phyloP scores from a whole-genome alignment of 2,113 vertebrate genomes.

The Gallinago media region DNA sequence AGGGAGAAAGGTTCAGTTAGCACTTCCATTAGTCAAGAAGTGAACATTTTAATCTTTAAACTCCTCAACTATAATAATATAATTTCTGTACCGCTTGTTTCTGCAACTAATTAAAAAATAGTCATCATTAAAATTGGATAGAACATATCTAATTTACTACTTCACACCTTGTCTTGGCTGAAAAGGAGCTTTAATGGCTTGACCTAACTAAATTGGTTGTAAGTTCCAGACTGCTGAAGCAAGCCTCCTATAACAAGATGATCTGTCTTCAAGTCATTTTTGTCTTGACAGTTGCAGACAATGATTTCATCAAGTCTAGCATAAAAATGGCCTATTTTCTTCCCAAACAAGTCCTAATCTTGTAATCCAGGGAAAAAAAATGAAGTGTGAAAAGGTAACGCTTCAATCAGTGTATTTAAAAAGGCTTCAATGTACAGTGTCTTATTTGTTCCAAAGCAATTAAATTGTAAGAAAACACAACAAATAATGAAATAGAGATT shows the following conservation, averaged over 20 bases:
- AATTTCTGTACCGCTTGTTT: background rate
- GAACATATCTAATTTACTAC: background rate
- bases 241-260: slow-evolving; percentile 67
- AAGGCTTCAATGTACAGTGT: background rate
- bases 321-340: slow-evolving; percentile 53
- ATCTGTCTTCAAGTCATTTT: slow-evolving; percentile 64
- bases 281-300: slow-evolving; percentile 73
- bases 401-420: background rate
- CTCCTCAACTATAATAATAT: background rate
- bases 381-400: background rate
- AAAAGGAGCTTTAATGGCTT: slow-evolving; percentile 9
- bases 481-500: background rate
- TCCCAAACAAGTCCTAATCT: slow-evolving; percentile 47
- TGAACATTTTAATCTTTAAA: background rate
- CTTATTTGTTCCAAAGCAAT: background rate
- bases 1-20: background rate
- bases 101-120: slow-evolving; percentile 14
- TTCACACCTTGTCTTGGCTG: background rate
- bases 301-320: slow-evolving; percentile 45
- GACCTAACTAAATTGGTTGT: slow-evolving; percentile 62
- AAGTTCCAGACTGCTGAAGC: slow-evolving; percentile 72
- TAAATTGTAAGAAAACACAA: background rate
- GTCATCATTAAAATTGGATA: background rate
- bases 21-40: background rate
- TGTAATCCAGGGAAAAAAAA: slow-evolving; percentile 1